A percentile compares a stretch with the other conserved stretches of the same genome.
phyloP scores from a whole-genome alignment of 2,113 vertebrate genomes.

The Boulengeromyrus knoepffleri region DNA sequence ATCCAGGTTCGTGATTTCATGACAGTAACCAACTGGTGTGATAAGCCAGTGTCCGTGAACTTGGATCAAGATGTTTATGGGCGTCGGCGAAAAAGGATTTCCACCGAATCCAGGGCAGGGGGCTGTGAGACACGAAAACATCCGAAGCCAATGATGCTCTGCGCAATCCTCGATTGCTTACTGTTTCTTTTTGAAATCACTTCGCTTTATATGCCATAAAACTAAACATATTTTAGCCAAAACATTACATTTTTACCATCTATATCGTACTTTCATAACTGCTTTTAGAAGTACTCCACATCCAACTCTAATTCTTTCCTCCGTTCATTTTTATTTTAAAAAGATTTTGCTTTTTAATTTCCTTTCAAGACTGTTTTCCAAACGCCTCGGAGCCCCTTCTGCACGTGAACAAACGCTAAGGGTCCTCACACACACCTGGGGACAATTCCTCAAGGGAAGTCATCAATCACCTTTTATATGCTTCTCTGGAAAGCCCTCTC shows the following conservation, averaged over 20 bases:
- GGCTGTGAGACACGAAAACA: background rate
- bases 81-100: background rate
- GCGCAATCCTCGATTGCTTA: background rate
- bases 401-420: slow-evolving; percentile 23
- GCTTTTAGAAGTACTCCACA: background rate
- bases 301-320: background rate
- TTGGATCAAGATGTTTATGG: background rate
- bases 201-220: background rate
- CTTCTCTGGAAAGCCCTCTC: slow-evolving; percentile 61
- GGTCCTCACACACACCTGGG: slow-evolving; percentile 59
- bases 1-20: background rate
- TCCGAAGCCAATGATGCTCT: background rate
- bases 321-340: background rate
- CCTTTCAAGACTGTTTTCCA: slow-evolving; percentile 54
- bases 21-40: background rate
- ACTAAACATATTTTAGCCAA: background rate
- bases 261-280: background rate
- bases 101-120: background rate
- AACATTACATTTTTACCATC: background rate
- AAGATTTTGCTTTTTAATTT: slow-evolving; percentile 41
- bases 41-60: background rate
- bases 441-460: slow-evolving; percentile 67
- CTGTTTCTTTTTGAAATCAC: background rate
- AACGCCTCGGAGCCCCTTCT: slow-evolving; percentile 38
- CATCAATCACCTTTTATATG: slow-evolving; percentile 71